Conservation (phyloP, 2,888 invertebrate genomes). For the Epirrita christyi region DNA sequence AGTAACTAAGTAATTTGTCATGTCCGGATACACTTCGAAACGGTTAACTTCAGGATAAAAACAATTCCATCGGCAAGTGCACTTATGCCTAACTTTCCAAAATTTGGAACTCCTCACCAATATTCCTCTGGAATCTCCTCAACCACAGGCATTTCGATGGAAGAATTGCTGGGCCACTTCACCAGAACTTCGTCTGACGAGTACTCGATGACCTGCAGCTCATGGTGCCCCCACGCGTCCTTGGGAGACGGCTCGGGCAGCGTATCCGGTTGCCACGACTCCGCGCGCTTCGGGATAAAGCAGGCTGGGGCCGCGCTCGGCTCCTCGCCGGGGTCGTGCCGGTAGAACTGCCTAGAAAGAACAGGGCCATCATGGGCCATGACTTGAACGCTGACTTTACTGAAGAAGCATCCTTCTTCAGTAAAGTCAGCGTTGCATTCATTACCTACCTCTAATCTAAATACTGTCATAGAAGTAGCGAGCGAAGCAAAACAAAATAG, state of each 20-base stretch:
- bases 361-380: too few relatives aligned
- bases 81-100: too few relatives aligned
- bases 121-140: slow-evolving; percentile 68
- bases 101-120: slow-evolving; percentile 54
- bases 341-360: slow-evolving; percentile 65
- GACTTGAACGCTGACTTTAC: too few relatives aligned
- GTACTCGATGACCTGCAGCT: slow-evolving; percentile 58
- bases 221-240: slow-evolving; percentile 67
- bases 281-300: slow-evolving; percentile 66
- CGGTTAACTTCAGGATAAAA: too few relatives aligned
- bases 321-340: slow-evolving; percentile 78
- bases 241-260: slow-evolving; percentile 68
- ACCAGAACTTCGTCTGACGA: slow-evolving; percentile 46
- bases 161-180: slow-evolving; percentile 53
- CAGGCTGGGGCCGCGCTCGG: slow-evolving; percentile 67
- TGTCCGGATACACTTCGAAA: too few relatives aligned
- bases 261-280: slow-evolving; percentile 72
- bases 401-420: too few relatives aligned
- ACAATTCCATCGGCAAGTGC: too few relatives aligned
- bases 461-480: too few relatives aligned
- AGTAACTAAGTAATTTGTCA: too few relatives aligned
- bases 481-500: too few relatives aligned
- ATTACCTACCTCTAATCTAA: too few relatives aligned
- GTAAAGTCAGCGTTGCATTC: too few relatives aligned
- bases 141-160: slow-evolving; percentile 58